phyloP scores from a whole-genome alignment of 2,113 vertebrate genomes.

The Lepisosteus osseus region DNA sequence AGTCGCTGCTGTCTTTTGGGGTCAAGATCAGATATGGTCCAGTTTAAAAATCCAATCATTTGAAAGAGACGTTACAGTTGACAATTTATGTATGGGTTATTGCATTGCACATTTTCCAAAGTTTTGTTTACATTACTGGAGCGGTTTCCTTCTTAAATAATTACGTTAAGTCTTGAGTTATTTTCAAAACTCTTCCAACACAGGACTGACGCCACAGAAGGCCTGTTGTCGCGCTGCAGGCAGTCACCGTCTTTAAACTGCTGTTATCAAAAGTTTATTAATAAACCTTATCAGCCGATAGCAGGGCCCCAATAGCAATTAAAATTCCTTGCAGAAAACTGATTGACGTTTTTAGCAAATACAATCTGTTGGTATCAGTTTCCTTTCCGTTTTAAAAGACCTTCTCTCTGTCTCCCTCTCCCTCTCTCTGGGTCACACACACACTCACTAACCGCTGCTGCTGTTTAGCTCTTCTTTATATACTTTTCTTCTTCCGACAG shows the following conservation, averaged over 20 bases:
- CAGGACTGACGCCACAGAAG: too few relatives aligned
- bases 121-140: too few relatives aligned
- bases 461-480: not conserved
- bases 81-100: too few relatives aligned
- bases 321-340: slow-evolving; percentile 64
- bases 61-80: too few relatives aligned
- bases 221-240: too few relatives aligned
- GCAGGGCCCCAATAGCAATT: slow-evolving; percentile 52
- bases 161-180: too few relatives aligned
- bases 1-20: too few relatives aligned
- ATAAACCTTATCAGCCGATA: slow-evolving; percentile 56
- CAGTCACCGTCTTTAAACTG: slow-evolving; percentile 18
- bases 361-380: slow-evolving; percentile 58
- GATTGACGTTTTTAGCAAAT: slow-evolving; percentile 53
- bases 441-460: not conserved
- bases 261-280: slow-evolving; percentile 60
- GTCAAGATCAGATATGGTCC: too few relatives aligned
- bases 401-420: slow-evolving; percentile 29
- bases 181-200: too few relatives aligned
- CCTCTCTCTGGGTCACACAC: slow-evolving; percentile 10
- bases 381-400: slow-evolving; percentile 47
- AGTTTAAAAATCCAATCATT: too few relatives aligned
- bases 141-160: too few relatives aligned
- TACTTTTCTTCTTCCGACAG: slow-evolving; percentile 32
- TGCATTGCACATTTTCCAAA: too few relatives aligned